These are phyloP conservation scores for Drosophila sechellia DNA, from an alignment of 1,140 invertebrate genomes.

Conservation along the genomic window DNA sequence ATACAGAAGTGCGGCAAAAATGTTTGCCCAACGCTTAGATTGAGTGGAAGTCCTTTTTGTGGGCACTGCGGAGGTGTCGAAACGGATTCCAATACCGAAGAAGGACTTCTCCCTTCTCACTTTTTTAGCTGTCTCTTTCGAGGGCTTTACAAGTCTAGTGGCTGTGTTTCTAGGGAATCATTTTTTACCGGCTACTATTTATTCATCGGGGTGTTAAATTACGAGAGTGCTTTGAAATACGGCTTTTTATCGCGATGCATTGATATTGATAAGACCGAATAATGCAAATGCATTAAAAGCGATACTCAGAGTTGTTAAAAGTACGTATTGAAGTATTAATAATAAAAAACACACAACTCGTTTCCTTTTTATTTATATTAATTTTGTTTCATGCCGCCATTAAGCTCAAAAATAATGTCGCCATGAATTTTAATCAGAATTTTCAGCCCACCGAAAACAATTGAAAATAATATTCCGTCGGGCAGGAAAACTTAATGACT, in stretches of 20 bases:
- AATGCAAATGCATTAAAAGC: not conserved
- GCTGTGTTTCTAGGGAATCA: constrained; percentile 6
- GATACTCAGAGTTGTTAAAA: not conserved
- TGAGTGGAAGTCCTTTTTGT: constrained; percentile 67
- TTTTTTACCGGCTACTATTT: constrained; percentile 19
- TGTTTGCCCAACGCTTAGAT: constrained; percentile 75
- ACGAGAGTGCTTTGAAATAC: constrained; percentile 5
- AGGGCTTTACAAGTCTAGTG: constrained; percentile 9
- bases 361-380: not conserved
- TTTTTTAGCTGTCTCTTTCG: constrained; percentile 13
- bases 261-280: not conserved
- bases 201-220: constrained; percentile 44
- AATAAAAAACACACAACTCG: too few species aligned
- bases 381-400: constrained; percentile 21
- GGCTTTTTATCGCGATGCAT: constrained; percentile 9
- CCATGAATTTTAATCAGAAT: constrained; percentile 57
- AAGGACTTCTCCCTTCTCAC: constrained; percentile 4
- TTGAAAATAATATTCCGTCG: constrained; percentile 43
- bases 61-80: constrained; percentile 53
- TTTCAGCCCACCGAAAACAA: constrained; percentile 31
- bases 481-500: constrained; percentile 43
- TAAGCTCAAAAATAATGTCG: constrained; percentile 28
- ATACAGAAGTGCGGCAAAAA: constrained; percentile 48
- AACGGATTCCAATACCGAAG: constrained; percentile 25
- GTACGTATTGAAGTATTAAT: too few species aligned